Evolutionary conservation across 2,888 invertebrate genomes (phyloP), one percentile per base, ranked within the genome.

Genomic region (Agrotis ipsilon): DNA sequence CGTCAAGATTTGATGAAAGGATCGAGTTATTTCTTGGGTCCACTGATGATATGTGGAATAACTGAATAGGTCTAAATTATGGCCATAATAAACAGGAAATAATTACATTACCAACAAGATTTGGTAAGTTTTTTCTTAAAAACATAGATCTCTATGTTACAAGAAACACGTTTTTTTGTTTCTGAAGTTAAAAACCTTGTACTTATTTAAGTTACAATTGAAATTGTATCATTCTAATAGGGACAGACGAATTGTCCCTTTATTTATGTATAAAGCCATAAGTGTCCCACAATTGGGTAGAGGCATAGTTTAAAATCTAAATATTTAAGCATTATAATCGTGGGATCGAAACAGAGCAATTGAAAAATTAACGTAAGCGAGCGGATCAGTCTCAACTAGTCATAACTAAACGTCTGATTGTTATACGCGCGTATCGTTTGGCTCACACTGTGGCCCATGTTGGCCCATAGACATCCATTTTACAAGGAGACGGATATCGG

Each of bases 341-440:
- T 57, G 71, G 63, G 81, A 81, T 76, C 66, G 51, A 67, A 80
- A 65, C 13, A 0, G 78, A 79, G 74, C 66, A 64, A 75, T 80
- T 80, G 48, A 16, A 58, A 62, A 46, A 52, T 45, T 54, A 69
- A 45, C 16, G 45, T 71, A 67, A 71, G 67, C 66, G 64, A 67
- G 64, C 52, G 52, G 51, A 61, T 62, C 32, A 63, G 74, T 46
- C 75, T 75, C 66, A 58, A 58, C 84, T 83, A 80, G 84, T 84
- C 80, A 78, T 80, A 79, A 68, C 64, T 74, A 43, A 72, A 68
- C 61, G 71, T 72, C 79, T 63, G 52, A 45, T 58, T 54, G 46
- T 78, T 66, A 46, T 66, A 67, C 68, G 65, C 61, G 54, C 65
- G 64, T 54, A 52, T 54, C 52, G 59, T 24, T 51, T 24, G 75